Evolutionary conservation across 2,888 invertebrate species (phyloP), one percentile per base, ranked within the genome.

Genomic region (Drosophila formosana): DNA sequence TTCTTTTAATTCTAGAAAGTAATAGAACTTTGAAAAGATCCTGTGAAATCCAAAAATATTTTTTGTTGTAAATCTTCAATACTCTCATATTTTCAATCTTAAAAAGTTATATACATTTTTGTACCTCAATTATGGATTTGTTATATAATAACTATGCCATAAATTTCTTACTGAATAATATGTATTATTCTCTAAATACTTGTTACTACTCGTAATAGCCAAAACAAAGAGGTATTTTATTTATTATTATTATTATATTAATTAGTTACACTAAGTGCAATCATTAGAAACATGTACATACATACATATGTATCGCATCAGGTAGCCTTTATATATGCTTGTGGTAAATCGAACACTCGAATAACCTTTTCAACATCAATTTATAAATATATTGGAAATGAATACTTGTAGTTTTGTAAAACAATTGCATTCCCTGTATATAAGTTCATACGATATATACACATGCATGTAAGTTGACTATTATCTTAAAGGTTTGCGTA

Each of bases 251-350:
- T 8, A 32, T 8, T 32, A 32, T 32, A 32, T 32, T 30, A 8
- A 30, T 30, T 18, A 18, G 18, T 18, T 41, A 41, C 2, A 18
- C 26, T 30, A 46, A 25, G 13, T 47, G 32, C 30, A 43, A 49
- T 60, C 43, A 53, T 37, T 52, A 45, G n/a, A n/a, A 4, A 5
- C 18, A 18, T 18, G 18, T 18, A 37, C 5, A n/a, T 4, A 37
- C 5, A n/a, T 4, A n/a, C 34, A 30, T 56, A 56, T 47, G 63
- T 73, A 86, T 84, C 70, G 67, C 82, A 88, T 82, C 63, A 58
- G 66, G 52, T 73, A 87, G 79, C 82, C 82, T 81, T 82, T 84
- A 69, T 75, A 79, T 88, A 89, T 87, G 85, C 51, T 56, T 73
- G 70, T 81, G 57, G 55, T 61, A 65, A 63, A 43, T 43, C 34